Evolutionary conservation across 2,888 invertebrate species (phyloP).

Genomic region (Trachelus tabidus): DNA sequence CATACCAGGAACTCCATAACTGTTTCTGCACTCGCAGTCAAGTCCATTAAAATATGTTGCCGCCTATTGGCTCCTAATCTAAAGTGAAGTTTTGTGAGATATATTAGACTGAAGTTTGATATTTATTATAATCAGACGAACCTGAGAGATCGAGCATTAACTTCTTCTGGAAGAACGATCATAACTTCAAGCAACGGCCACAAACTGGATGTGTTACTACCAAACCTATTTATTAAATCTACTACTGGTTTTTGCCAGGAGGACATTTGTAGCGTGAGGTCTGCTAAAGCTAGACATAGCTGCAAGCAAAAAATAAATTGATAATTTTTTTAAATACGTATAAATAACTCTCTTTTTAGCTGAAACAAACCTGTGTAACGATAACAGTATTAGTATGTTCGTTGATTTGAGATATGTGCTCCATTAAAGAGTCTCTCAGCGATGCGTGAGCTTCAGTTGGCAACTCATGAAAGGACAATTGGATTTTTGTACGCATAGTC

Average conservation of each 20-base stretch:
- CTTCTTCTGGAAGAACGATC: constrained; percentile 95
- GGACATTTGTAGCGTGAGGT: constrained; percentile 93
- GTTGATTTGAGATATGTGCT: constrained; percentile 85
- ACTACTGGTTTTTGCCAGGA: constrained; percentile 90
- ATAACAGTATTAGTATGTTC: constrained; percentile 85
- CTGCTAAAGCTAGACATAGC: constrained; percentile 92
- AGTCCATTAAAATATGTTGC: constrained; percentile 83
- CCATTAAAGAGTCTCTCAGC: constrained; percentile 88
- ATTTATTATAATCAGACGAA: constrained; percentile 22
- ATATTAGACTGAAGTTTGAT: constrained; percentile 10
- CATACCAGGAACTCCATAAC: constrained; percentile 82
- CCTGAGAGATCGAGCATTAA: constrained; percentile 81
- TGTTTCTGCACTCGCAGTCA: constrained; percentile 79
- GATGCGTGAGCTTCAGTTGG: constrained; percentile 86
- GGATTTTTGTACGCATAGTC: constrained; percentile 96
- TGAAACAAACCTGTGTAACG: constrained; percentile 78
- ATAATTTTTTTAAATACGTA: neutral
- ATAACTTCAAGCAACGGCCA: constrained; percentile 92
- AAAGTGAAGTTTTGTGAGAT: neutral
- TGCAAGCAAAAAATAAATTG: constrained; percentile 46
- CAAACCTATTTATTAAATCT: constrained; percentile 85
- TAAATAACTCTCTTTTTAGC: neutral
- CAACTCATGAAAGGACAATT: constrained; percentile 90
- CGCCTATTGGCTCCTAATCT: constrained; percentile 90
- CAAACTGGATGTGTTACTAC: constrained; percentile 72